phyloP scores from a whole-genome alignment of 2,113 vertebrate species.

The Hepsetus odoe region DNA sequence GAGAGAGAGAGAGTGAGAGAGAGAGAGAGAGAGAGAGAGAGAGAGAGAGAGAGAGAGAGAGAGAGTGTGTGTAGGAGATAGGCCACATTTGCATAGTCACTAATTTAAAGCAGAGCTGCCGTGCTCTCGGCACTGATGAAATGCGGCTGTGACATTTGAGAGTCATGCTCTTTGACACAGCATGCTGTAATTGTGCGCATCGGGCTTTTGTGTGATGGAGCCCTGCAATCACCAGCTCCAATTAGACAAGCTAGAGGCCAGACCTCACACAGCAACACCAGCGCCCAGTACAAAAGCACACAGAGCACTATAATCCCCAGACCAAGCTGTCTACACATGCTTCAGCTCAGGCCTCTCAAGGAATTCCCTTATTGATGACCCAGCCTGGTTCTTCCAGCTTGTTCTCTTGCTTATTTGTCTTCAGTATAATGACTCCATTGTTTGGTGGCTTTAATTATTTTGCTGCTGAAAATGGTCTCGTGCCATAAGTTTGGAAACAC shows the following conservation, averaged over 20 bases:
- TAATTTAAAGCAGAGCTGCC: slow-evolving; percentile 6
- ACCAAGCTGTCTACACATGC: background rate
- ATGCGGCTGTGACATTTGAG: slow-evolving; percentile 32
- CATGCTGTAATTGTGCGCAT: slow-evolving; percentile 47
- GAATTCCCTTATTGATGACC: background rate
- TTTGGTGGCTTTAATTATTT: background rate
- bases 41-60: background rate
- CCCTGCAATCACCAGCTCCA: slow-evolving; percentile 48
- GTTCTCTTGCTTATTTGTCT: background rate
- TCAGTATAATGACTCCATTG: background rate
- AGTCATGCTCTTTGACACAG: slow-evolving; percentile 39
- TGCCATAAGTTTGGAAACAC: background rate
- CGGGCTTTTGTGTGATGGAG: slow-evolving; percentile 44
- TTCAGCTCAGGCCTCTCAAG: background rate
- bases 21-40: background rate
- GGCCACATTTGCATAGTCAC: background rate
- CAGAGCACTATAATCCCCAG: slow-evolving; percentile 20
- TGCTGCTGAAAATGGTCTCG: background rate
- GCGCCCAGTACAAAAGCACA: slow-evolving; percentile 15
- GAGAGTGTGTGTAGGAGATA: background rate
- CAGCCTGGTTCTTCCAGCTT: background rate
- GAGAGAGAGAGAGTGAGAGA: background rate
- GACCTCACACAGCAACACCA: slow-evolving; percentile 15
- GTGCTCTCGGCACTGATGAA: slow-evolving; percentile 20
- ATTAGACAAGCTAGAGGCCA: slow-evolving; percentile 49